These are phyloP conservation scores for Apodemus sylvaticus DNA, from an alignment of 2,113 vertebrate genomes.

Conservation along the genomic window DNA sequence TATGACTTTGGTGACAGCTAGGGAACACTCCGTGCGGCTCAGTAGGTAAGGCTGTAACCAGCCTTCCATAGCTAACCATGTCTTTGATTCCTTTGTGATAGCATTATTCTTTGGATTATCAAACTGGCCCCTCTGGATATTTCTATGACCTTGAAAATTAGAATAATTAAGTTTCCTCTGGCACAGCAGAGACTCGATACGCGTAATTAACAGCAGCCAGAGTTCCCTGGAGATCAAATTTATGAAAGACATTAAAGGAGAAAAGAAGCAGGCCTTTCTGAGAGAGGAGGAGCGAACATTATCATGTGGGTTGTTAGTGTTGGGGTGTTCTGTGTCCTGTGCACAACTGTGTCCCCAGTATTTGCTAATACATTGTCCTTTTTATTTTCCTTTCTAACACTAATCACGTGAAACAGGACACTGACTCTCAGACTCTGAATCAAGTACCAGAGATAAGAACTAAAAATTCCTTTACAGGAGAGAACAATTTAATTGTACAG, in stretches of 20 bases:
- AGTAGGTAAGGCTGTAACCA: slow-evolving; percentile 5
- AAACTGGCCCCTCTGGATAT: slow-evolving; percentile 65
- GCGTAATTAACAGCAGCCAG: slow-evolving; percentile 68
- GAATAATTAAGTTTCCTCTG: slow-evolving; percentile 77
- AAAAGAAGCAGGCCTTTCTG: slow-evolving; percentile 15
- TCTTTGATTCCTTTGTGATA: slow-evolving; percentile 46
- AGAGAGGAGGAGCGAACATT: slow-evolving; percentile 17
- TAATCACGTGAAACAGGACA: background rate
- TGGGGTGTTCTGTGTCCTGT: background rate
- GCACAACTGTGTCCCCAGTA: background rate
- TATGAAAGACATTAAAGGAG: slow-evolving; percentile 45
- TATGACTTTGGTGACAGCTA: background rate
- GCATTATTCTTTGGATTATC: slow-evolving; percentile 55
- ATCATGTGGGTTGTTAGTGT: background rate
- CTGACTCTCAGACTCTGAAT: slow-evolving; percentile 53
- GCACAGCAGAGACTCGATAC: slow-evolving; percentile 56
- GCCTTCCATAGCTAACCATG: slow-evolving; percentile 21
- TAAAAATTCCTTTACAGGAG: background rate
- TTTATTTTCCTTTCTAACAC: slow-evolving; percentile 3
- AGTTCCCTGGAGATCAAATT: slow-evolving; percentile 42
- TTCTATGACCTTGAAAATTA: slow-evolving; percentile 78
- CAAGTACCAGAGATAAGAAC: slow-evolving; percentile 52
- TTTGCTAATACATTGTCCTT: background rate
- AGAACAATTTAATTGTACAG: background rate
- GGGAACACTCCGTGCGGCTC: background rate